Evolutionary conservation across 2,113 vertebrate species (phyloP).

Genomic region (Saguinus imperator): DNA sequence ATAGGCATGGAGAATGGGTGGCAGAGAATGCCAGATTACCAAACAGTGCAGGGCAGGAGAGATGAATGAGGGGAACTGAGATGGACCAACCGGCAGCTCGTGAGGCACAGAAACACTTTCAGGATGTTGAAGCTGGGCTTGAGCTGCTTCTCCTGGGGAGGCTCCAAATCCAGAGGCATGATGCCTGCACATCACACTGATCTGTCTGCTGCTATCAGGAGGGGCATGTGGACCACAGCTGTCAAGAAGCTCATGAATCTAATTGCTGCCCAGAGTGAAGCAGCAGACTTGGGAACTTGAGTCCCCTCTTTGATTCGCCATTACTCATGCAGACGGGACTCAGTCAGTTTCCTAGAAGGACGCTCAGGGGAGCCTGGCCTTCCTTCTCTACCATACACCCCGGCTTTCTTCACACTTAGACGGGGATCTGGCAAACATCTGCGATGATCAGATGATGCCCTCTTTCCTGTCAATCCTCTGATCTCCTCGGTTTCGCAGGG

Average conservation of each 20-base stretch:
- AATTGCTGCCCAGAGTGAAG: not conserved
- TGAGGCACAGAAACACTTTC: not conserved
- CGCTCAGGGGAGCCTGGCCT: not conserved
- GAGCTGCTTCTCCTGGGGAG: not conserved
- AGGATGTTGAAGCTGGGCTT: not conserved
- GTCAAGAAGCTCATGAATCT: not conserved
- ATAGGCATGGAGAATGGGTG: rapidly evolving
- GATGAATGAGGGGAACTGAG: not conserved
- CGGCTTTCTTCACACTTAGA: not conserved
- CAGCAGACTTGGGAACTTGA: not conserved
- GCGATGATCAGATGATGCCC: not conserved
- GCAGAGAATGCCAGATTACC: not conserved
- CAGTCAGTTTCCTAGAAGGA: not conserved
- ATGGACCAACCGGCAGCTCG: not conserved
- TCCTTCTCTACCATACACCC: not conserved
- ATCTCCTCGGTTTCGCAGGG: not conserved
- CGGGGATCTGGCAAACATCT: not conserved
- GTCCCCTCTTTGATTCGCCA: not conserved
- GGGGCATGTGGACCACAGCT: not conserved
- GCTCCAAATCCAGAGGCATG: not conserved
- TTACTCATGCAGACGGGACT: rapidly evolving
- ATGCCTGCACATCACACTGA: not conserved
- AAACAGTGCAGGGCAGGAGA: not conserved
- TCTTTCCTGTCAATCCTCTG: not conserved
- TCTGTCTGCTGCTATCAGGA: not conserved